Percentiles rank a stretch among this genome's conserved stretches.
phyloP scores from a whole-genome alignment of 2,888 invertebrate species.

The Lapara coniferarum region DNA sequence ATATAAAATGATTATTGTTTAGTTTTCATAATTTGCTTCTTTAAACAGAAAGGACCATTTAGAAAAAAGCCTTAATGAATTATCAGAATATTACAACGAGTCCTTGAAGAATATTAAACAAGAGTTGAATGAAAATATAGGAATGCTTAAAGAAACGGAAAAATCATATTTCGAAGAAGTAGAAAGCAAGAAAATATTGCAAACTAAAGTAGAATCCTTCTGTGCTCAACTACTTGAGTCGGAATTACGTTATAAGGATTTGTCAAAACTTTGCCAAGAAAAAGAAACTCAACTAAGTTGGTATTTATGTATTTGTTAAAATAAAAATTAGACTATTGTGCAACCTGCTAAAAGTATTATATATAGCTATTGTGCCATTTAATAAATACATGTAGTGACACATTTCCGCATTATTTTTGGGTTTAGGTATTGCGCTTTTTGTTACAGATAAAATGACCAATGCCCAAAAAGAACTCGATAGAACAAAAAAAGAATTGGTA shows the following conservation, averaged over 20 bases:
- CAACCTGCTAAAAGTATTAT: not conserved
- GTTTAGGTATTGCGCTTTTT: not conserved
- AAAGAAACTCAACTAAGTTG: constrained; percentile 49
- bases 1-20: not conserved
- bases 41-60: constrained; percentile 67
- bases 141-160: constrained; percentile 62
- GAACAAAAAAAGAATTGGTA: constrained; percentile 50
- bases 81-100: constrained; percentile 62
- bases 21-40: not conserved
- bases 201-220: constrained; percentile 52
- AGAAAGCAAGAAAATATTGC: constrained; percentile 55
- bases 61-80: constrained; percentile 59
- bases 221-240: constrained; percentile 55
- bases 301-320: constrained; percentile 20
- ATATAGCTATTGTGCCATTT: too few relatives aligned
- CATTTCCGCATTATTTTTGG: too few relatives aligned
- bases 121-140: constrained; percentile 55
- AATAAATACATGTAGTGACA: too few relatives aligned
- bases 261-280: constrained; percentile 47
- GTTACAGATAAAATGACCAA: constrained; percentile 42
- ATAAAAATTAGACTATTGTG: not conserved
- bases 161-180: constrained; percentile 57
- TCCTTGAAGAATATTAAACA: constrained; percentile 56
- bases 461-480: constrained; percentile 48
- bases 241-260: constrained; percentile 53